phyloP scores from a whole-genome alignment of 37 sponge, comb jelly and placozoan genomes.

The Cladorhizidae sp. region DNA sequence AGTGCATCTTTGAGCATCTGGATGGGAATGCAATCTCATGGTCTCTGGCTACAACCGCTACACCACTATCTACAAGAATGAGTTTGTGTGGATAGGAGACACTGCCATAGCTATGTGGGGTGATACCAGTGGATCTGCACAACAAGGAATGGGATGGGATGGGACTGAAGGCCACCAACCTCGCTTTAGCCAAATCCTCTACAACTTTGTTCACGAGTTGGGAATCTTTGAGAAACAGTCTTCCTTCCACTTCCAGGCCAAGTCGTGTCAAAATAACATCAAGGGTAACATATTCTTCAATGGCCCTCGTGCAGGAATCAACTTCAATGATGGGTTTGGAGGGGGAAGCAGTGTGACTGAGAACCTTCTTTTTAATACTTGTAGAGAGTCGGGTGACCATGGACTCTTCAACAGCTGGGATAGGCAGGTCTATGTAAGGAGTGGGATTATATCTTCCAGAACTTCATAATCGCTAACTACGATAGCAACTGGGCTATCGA shows the following conservation, averaged over 20 bases:
- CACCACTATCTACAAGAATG: conserved; percentile 36
- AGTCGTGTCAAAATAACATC: conserved; percentile 56
- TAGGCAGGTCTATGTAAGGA: conserved; percentile 56
- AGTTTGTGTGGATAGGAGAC: conserved; percentile 65
- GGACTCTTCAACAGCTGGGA: conserved; percentile 82
- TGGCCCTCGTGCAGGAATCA: conserved; percentile 81
- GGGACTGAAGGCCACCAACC: conserved; percentile 73
- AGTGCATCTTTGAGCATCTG: conserved; percentile 41
- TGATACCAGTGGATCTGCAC: conserved; percentile 33
- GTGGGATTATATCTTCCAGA: conserved; percentile 33
- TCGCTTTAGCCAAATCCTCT: conserved; percentile 35
- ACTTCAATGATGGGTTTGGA: conserved; percentile 88
- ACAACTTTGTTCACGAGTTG: conserved; percentile 71
- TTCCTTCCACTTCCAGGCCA: conserved; percentile 57
- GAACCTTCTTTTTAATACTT: conserved; percentile 72
- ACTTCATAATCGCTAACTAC: conserved; percentile 71
- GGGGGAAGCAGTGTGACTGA: conserved; percentile 44
- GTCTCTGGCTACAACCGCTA: conserved; percentile 55
- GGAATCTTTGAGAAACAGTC: conserved; percentile 73
- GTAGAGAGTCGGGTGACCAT: conserved; percentile 72
- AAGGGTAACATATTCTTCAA: conserved; percentile 77
- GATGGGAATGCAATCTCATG: conserved; percentile 69
- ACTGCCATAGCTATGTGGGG: conserved; percentile 71
- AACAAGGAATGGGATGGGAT: conserved; percentile 45
- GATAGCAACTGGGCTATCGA: conserved; percentile 56